Evolutionary conservation across 2,113 vertebrate species (phyloP), one percentile per base, ranked within the genome.

Genomic region (Thymallus thymallus): DNA sequence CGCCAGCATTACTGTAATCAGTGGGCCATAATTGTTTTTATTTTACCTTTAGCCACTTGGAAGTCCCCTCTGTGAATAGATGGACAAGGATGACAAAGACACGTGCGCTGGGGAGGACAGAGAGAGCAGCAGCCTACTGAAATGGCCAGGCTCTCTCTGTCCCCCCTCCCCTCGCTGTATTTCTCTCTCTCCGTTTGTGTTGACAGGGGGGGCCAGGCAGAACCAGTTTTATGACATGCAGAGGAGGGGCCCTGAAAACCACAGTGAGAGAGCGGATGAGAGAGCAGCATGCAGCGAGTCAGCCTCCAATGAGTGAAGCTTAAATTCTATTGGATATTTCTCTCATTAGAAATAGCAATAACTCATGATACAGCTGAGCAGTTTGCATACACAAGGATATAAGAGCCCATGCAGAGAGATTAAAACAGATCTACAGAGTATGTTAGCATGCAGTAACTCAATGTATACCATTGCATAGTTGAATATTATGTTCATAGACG

Each of bases 71-170:
- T 75, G 76, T 85, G 55, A 74, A 71, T 51, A 23, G 68, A 81
- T 2, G 23, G 63, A 82, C 55, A 16, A 63, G 29, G 77, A 69
- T 75, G 61, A 86, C 65, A 81, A 82, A 85, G 80, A 46, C 26
- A 81, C 14, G 5, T 23, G 63, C 9, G 72, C 56, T 72, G 75
- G 62, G 75, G 60, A 78, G 30, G 64, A 56, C 64, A 9, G 69
- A 10, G 69, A 10, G 18, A 7, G 16, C 69, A 29, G 70, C 65
- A 68, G 80, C 69, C 82, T 80, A 78, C 73, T 74, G 56, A 84
- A 65, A 30, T 77, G 64, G 10, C 68, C 48, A 65, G 45, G 14
- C 35, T 5, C 56, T 32, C 67, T 32, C 67, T 60, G 7, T 24
- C 18, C 60, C 60, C 32, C 68, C 22, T 64, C 46, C 30, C 65